These are phyloP conservation scores for Archegozetes longisetosus DNA, from an alignment of 1,140 invertebrate genomes.

Conservation along the genomic window DNA sequence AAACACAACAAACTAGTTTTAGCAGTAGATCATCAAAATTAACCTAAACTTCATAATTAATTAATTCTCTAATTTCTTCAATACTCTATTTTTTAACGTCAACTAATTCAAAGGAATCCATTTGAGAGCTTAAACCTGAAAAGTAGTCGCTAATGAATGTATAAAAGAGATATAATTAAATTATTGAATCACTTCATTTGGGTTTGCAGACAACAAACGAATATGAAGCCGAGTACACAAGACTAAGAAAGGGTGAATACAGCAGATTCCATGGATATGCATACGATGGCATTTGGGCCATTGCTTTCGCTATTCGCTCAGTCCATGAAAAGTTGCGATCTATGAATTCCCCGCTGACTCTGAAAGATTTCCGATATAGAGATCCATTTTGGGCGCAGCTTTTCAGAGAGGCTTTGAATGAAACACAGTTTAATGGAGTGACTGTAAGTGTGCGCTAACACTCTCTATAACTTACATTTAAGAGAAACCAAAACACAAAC, in stretches of 20 bases:
- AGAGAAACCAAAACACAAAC: not conserved
- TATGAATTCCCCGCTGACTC: constrained; percentile 7
- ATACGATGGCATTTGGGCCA: constrained; percentile 93
- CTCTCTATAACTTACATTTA: not conserved
- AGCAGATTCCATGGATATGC: constrained; percentile 92
- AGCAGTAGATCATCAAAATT: too few species aligned
- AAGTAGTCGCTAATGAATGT: too few species aligned
- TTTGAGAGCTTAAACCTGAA: too few species aligned
- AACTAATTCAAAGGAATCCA: too few species aligned
- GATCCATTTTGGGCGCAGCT: constrained; percentile 70
- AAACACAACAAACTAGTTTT: too few species aligned
- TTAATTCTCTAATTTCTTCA: too few species aligned
- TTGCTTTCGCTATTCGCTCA: constrained; percentile 73
- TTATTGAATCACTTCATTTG: too few species aligned
- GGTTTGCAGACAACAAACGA: constrained; percentile 78
- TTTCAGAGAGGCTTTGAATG: constrained; percentile 68
- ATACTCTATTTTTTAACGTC: too few species aligned
- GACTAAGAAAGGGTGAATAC: constrained; percentile 56
- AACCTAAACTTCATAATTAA: too few species aligned
- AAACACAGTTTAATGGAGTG: constrained; percentile 82
- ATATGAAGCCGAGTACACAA: constrained; percentile 68
- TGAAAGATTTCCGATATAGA: constrained; percentile 61
- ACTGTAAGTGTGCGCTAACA: constrained; percentile 45
- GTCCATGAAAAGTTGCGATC: constrained; percentile 48
- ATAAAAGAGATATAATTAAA: too few species aligned